Evolutionary conservation across 2,113 vertebrate species (phyloP).

Genomic region (Nothoprocta pentlandii): DNA sequence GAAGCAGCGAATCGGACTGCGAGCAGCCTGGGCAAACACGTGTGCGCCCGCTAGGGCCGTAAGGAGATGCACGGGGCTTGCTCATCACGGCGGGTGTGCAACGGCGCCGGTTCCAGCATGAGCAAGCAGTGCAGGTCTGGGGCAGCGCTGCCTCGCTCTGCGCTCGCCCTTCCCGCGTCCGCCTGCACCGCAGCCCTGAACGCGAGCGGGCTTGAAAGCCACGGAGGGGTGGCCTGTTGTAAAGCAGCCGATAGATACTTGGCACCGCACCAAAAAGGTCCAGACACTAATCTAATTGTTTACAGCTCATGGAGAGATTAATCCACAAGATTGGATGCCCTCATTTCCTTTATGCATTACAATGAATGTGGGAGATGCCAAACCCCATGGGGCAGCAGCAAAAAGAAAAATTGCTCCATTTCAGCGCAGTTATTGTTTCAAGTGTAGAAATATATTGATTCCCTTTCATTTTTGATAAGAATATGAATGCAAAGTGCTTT

Average conservation of each 20-base stretch:
- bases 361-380: conserved; percentile 63
- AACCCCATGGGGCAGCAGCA: conserved; percentile 38
- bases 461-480: conserved; percentile 49
- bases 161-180: too few species aligned
- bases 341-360: conserved; percentile 55
- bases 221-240: conserved; percentile 39
- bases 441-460: conserved; percentile 43
- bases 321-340: conserved; percentile 65
- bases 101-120: too few species aligned
- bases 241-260: conserved; percentile 51
- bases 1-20: neutral
- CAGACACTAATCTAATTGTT: conserved; percentile 68
- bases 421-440: conserved; percentile 50
- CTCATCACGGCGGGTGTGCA: too few species aligned
- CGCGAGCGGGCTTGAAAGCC: conserved; percentile 30
- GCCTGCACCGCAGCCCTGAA: neutral
- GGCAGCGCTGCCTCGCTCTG: too few species aligned
- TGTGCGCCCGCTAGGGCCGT: too few species aligned
- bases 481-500: conserved; percentile 6
- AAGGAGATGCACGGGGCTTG: too few species aligned
- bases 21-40: neutral
- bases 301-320: conserved; percentile 66
- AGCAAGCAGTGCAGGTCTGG: too few species aligned
- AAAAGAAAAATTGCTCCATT: conserved; percentile 36
- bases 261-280: conserved; percentile 56